These are phyloP conservation scores for Tachuris rubrigastra DNA, from an alignment of 2,113 vertebrate species.

Conservation along the genomic window DNA sequence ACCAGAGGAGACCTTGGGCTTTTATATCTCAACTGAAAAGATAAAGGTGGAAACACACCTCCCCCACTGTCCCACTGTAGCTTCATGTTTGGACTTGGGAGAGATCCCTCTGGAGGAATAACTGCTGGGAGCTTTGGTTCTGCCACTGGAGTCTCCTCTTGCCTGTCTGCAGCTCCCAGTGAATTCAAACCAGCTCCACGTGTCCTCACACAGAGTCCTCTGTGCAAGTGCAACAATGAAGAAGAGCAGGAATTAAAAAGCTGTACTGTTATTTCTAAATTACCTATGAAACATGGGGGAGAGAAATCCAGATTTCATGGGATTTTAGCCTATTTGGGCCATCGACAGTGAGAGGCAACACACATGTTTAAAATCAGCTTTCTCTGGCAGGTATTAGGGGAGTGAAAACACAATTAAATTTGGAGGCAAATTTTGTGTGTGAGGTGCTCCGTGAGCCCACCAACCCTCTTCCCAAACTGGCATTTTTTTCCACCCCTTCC, in stretches of 20 bases:
- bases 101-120: background rate
- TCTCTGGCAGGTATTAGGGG: background rate
- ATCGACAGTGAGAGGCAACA: background rate
- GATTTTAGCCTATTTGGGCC: background rate
- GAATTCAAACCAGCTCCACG: background rate
- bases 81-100: background rate
- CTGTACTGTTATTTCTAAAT: background rate
- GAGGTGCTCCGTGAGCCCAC: background rate
- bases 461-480: background rate
- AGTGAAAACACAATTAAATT: background rate
- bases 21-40: background rate
- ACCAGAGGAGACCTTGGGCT: constrained; percentile 38
- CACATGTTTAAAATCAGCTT: background rate
- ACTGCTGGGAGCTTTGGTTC: background rate
- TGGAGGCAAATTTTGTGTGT: background rate
- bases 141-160: background rate
- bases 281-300: background rate
- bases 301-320: background rate
- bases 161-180: background rate
- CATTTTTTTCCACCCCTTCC: background rate
- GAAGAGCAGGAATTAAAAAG: background rate
- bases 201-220: background rate
- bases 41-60: background rate
- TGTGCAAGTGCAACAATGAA: background rate
- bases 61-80: background rate